These are phyloP conservation scores for Bhutanitis thaidina DNA, from an alignment of 2,888 invertebrate species.

Conservation along the genomic window DNA sequence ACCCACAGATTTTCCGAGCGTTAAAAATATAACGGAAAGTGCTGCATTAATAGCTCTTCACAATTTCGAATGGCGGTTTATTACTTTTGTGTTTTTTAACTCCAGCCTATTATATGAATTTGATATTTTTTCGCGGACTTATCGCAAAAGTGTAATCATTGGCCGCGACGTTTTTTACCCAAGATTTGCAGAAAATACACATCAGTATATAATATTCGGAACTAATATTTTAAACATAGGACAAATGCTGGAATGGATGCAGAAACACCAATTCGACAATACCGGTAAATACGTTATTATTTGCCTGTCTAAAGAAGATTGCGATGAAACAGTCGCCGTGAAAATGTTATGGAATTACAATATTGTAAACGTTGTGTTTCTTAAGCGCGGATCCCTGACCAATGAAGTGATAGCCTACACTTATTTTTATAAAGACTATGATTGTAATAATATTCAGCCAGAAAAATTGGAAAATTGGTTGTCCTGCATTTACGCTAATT, in stretches of 20 bases:
- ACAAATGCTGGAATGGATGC: conserved; percentile 40
- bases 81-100: conserved; percentile 53
- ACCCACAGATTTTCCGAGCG: not conserved
- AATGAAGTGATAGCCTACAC: conserved; percentile 39
- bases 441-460: conserved; percentile 43
- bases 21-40: conserved; percentile 38
- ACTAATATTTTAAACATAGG: conserved; percentile 36
- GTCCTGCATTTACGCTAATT: conserved; percentile 22
- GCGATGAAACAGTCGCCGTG: conserved; percentile 45
- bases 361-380: conserved; percentile 51
- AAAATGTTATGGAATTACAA: conserved; percentile 48
- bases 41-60: conserved; percentile 50
- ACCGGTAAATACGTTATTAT: conserved; percentile 54
- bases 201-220: conserved; percentile 52
- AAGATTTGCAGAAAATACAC: conserved; percentile 28
- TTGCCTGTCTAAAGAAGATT: conserved; percentile 46
- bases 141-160: conserved; percentile 42
- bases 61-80: conserved; percentile 52
- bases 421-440: conserved; percentile 39
- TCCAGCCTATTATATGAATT: conserved; percentile 40
- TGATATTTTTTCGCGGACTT: conserved; percentile 43
- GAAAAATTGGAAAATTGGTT: conserved; percentile 33
- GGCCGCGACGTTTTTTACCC: conserved; percentile 36
- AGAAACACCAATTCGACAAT: conserved; percentile 43
- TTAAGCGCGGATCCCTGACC: conserved; percentile 31